Evolutionary conservation across 2,113 vertebrate species (phyloP).

Genomic region (Vulpes ferrilata): DNA sequence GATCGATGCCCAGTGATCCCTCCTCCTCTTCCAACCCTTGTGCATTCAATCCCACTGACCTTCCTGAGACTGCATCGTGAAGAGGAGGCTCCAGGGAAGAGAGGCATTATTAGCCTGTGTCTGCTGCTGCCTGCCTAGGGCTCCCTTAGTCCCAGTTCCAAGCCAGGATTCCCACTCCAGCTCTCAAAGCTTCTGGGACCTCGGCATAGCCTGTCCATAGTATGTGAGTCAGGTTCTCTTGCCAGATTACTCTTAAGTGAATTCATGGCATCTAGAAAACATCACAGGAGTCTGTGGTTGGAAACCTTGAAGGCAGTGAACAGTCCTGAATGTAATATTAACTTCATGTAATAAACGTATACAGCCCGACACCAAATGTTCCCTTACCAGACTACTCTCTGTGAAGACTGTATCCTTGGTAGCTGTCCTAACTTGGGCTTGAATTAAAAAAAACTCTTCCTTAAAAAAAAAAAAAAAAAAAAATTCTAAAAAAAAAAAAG

Average conservation of each 20-base stretch:
- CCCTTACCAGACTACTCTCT: no score
- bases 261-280: neutral
- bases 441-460: no score
- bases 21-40: neutral
- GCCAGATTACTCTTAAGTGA: neutral
- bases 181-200: neutral
- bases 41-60: neutral
- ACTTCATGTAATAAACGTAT: no score
- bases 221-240: neutral
- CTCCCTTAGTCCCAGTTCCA: neutral
- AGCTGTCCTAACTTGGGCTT: no score
- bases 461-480: no score
- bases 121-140: accelerated
- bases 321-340: neutral
- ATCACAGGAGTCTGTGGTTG: neutral
- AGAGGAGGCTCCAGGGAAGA: neutral
- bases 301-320: neutral
- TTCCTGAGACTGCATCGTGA: neutral
- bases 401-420: no score
- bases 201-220: neutral
- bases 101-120: neutral
- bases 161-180: neutral
- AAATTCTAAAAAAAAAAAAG: no score
- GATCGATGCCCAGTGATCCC: neutral
- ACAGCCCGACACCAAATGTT: no score